Evolutionary conservation across 1,140 invertebrate species (phyloP), one percentile per base, ranked within the genome.

Genomic region (Harpegnathos saltator): DNA sequence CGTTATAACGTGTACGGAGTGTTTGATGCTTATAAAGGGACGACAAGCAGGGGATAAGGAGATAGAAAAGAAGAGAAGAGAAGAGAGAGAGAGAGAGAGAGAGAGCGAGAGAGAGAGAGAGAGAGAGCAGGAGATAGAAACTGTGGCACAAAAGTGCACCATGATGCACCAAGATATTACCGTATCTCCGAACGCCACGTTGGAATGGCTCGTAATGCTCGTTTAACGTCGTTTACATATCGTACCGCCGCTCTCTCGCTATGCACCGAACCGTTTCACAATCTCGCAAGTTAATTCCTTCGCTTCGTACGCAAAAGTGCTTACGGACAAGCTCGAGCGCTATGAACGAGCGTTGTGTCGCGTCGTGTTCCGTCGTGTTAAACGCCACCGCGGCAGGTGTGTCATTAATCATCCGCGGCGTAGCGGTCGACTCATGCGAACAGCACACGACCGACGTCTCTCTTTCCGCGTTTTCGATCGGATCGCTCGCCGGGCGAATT

Each of bases 111-210:
- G 5, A 5, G n/a, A 33, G 29, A 33, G 29, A 33, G 29, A 33
- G 29, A 33, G 29, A 33, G 29, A 33, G 29, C n/a, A n/a, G n/a
- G 33, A 44, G 38, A 44, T 44, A 44, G 52, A 58, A 15, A 62
- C 48, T 19, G 71, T 29, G 48, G 38, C 44, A 74, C 52, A 72
- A 65, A 81, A 24, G 52, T 29, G 38, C 61, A 71, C 85, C 24
- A 24, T 58, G 75, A 59, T 61, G 62, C 26, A 56, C 17, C 44
- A 24, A 7, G 33, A 58, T 83, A 75, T 65, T 75, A 65, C 29
- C 71, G 50, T 65, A 82, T 82, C 72, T 38, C 52, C 33, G 33
- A 66, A 65, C 48, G 44, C 1, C 15, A 14, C n/a, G n/a, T n/a
- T 38, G 52, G 48, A 50, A 4, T 52, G 38, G 56, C 44, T 44